Evolutionary conservation across 2,888 invertebrate species (phyloP).

Genomic region (Acrobasis consociella): DNA sequence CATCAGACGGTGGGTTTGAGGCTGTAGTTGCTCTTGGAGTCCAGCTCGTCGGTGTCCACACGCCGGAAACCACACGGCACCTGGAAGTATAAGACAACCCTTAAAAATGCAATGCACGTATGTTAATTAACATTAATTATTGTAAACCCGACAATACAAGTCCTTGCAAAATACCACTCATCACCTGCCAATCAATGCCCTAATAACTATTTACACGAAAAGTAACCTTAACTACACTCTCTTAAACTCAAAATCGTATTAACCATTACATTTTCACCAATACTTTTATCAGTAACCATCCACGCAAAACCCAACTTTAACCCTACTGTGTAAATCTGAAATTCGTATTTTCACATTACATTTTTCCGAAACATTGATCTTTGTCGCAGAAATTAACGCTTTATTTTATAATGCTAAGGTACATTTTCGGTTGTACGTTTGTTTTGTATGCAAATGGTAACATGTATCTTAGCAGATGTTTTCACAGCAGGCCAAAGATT

Average conservation of each 20-base stretch:
- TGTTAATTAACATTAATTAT: conserved; percentile 6
- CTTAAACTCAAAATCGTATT: not conserved
- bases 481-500: conserved; percentile 8
- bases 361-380: not conserved
- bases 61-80: not conserved
- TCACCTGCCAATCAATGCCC: not conserved
- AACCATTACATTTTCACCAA: not conserved
- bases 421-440: not conserved
- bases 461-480: conserved; percentile 3
- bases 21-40: conserved; percentile 36
- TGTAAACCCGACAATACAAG: not conserved
- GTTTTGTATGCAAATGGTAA: conserved; percentile 6
- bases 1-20: conserved; percentile 27
- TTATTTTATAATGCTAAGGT: not conserved
- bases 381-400: not conserved
- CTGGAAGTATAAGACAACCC: not conserved
- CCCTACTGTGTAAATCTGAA: not conserved
- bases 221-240: no score
- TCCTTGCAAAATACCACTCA: not conserved
- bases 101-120: not conserved
- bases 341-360: not conserved
- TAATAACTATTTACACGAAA: no score
- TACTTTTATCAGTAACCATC: not conserved
- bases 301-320: not conserved
- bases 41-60: conserved; percentile 45